phyloP scores from a whole-genome alignment of 2,888 invertebrate species.

The Baronia brevicornis region DNA sequence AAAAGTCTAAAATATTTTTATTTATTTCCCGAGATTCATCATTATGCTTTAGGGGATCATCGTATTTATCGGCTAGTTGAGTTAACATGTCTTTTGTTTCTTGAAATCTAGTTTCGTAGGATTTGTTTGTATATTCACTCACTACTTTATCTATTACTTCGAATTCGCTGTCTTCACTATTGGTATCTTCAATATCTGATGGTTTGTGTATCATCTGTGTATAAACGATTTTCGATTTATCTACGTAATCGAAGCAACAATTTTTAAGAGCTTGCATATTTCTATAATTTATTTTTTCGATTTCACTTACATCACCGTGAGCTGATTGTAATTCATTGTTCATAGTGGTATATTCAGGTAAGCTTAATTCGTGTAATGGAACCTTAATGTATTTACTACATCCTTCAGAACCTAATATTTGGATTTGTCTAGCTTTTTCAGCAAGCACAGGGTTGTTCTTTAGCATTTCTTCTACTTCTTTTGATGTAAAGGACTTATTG shows the following conservation, averaged over 20 bases:
- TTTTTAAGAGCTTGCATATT: constrained; percentile 52
- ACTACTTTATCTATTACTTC: constrained; percentile 58
- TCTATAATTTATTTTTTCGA: constrained; percentile 48
- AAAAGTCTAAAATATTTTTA: constrained; percentile 26
- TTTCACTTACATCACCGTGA: constrained; percentile 35
- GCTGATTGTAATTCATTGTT: constrained; percentile 43
- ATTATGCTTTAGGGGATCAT: constrained; percentile 28
- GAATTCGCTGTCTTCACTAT: constrained; percentile 42
- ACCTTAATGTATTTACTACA: constrained; percentile 32
- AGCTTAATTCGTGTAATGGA: constrained; percentile 49
- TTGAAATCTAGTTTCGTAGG: constrained; percentile 57
- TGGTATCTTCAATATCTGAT: constrained; percentile 21
- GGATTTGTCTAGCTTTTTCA: constrained; percentile 62
- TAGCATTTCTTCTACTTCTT: constrained; percentile 48
- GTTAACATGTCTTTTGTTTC: constrained; percentile 61
- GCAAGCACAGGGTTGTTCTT: constrained; percentile 50
- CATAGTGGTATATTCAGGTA: constrained; percentile 39
- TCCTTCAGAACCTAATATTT: constrained; percentile 39
- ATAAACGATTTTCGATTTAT: constrained; percentile 26
- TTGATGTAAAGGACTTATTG: constrained; percentile 39
- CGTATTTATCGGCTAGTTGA: constrained; percentile 51
- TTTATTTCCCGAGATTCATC: constrained; percentile 17
- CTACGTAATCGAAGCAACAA: constrained; percentile 36
- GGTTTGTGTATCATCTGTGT: too few species aligned
- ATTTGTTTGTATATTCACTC: constrained; percentile 54